These are phyloP conservation scores for Brachionus calyciflorus DNA, from an alignment of 1,140 invertebrate genomes.

Conservation along the genomic window DNA sequence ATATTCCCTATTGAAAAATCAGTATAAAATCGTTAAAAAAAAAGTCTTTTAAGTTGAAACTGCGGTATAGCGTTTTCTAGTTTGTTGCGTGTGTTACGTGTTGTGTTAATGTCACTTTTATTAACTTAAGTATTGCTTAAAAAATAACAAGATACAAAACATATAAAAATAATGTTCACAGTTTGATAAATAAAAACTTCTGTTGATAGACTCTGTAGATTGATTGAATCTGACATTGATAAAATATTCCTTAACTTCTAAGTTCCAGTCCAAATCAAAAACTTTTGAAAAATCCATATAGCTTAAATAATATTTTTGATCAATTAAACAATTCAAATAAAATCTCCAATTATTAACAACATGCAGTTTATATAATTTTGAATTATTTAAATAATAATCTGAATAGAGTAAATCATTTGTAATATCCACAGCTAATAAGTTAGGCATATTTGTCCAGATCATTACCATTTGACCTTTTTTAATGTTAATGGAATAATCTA, in stretches of 20 bases:
- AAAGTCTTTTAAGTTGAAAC: too few species aligned
- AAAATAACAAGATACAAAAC: too few species aligned
- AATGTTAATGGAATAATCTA: not conserved
- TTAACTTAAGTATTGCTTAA: too few species aligned
- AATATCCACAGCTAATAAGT: not conserved
- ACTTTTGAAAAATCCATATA: not conserved
- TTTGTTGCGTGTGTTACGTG: too few species aligned
- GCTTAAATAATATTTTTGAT: not conserved
- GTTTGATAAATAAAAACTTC: not conserved
- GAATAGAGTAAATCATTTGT: not conserved
- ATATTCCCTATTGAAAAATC: too few species aligned
- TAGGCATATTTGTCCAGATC: not conserved
- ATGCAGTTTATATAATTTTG: not conserved
- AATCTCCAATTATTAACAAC: not conserved
- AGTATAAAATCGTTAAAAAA: too few species aligned
- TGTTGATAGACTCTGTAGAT: not conserved
- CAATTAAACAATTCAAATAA: not conserved
- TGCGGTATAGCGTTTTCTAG: too few species aligned
- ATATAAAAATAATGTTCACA: too few species aligned
- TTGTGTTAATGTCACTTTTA: too few species aligned
- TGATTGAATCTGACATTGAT: not conserved
- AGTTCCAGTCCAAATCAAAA: not conserved
- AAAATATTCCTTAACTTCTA: too few species aligned
- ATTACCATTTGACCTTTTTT: slow-evolving; percentile 2
- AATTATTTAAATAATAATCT: not conserved